These are phyloP conservation scores for Nasonovia ribisnigri DNA, from an alignment of 2,888 invertebrate genomes.

Conservation along the genomic window DNA sequence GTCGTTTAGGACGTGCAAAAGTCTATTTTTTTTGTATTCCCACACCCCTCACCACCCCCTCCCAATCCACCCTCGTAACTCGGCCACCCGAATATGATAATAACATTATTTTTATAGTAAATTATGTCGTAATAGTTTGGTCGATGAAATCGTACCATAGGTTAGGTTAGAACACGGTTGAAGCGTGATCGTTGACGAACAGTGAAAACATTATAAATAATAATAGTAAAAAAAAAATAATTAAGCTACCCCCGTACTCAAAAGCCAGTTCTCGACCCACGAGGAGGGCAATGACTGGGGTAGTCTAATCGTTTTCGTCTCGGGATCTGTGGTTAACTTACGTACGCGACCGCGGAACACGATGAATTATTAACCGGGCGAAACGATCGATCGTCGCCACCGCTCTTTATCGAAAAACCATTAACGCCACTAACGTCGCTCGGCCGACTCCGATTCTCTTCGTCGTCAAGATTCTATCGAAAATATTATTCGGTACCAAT, in stretches of 20 bases:
- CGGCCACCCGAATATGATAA: neutral
- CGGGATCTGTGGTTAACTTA: neutral
- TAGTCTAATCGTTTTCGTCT: neutral
- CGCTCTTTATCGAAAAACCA: neutral
- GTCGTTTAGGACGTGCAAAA: neutral
- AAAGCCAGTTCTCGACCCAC: neutral
- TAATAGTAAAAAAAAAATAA: neutral
- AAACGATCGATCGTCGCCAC: neutral
- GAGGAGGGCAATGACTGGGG: neutral
- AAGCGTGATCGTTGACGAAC: neutral
- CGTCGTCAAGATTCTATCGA: neutral
- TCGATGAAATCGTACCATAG: neutral
- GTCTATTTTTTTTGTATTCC: neutral
- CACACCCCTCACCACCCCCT: too few relatives aligned
- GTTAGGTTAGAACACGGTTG: neutral
- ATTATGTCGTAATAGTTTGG: neutral
- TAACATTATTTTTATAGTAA: neutral
- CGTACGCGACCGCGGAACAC: neutral
- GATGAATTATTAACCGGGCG: neutral
- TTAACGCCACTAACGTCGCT: neutral
- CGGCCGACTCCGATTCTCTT: neutral
- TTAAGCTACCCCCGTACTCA: neutral
- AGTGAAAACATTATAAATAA: neutral
- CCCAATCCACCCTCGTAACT: neutral
- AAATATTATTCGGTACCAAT: neutral